Base-by-base conservation (phyloP, 1,140 invertebrate species). In the Drosophila pachea region DNA sequence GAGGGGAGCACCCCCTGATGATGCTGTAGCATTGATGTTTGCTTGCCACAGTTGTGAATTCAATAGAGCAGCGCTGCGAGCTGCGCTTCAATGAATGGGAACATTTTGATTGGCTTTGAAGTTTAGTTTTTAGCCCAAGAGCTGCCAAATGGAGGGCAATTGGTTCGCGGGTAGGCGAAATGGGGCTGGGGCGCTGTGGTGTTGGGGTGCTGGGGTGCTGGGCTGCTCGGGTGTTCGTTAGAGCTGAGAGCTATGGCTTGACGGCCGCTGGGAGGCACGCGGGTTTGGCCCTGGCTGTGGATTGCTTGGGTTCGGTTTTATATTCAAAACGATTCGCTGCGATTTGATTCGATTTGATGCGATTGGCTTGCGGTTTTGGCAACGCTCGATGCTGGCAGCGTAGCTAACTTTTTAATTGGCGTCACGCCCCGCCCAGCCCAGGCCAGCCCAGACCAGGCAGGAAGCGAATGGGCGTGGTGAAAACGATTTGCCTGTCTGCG, bases 91-190 rank as follows among this genome's bases (percentile, higher is more conserved):
- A 68, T 72, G 69, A 68, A 68, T 72, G 69, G 40, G 69, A 72
- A 68, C 65, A 58, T 72, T 72, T 72, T 72, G 69, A 68, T 68
- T 72, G 64, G 64, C 65, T 72, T 72, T 72, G 69, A 72, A 72
- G 69, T 72, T 62, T 58, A 54, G 48, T 66, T 71, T 66, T 59
- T 60, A 43, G 48, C 33, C 61, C 35, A 43, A 36, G 31, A 33
- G 60, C 52, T 49, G 12, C 7, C 32, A 14, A 35, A 14, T 33
- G 12, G 32, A 12, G 11, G 16, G 38, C 3, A 11, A 11, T 12
- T 7, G 16, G 11, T 35, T 11, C 2, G n/a, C 5, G 12, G 5
- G 11, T 4, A 1, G 8, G n/a, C 9, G 11, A 29, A 31, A 22
- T 29, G 0, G 16, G n/a, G 16, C 9, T 12, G 0, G 32, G 48